Evolutionary conservation across 2,113 vertebrate genomes (phyloP).

Genomic region (Anolis carolinensis): DNA sequence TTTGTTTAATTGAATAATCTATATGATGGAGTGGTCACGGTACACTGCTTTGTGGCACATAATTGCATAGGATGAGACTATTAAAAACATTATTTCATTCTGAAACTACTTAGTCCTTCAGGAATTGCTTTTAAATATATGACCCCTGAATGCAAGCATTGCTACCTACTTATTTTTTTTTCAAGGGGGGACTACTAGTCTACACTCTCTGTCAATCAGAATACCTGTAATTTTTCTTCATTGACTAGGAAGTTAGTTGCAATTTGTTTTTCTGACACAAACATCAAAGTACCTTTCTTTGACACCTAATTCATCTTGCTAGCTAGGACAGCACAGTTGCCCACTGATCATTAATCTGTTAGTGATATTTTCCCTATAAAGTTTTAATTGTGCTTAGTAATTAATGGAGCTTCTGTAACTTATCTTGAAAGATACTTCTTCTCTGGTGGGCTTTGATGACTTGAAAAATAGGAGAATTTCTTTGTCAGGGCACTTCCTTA

Average conservation of each 20-base stretch:
- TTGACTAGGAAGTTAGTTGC: constrained; percentile 3
- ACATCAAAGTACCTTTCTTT: constrained; percentile 27
- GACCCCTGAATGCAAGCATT: constrained; percentile 19
- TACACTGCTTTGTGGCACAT: not conserved
- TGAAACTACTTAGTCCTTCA: constrained; percentile 3
- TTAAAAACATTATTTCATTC: constrained; percentile 10
- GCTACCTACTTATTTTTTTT: not conserved
- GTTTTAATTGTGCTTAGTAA: not conserved
- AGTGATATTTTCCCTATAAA: constrained; percentile 10
- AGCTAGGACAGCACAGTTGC: not conserved
- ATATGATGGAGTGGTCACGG: not conserved
- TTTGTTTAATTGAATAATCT: not conserved
- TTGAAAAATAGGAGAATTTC: constrained; percentile 1
- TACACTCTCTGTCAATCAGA: constrained; percentile 13
- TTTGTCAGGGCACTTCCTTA: not conserved
- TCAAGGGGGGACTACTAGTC: constrained; percentile 17
- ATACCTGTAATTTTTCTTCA: not conserved
- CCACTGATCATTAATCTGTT: constrained; percentile 31
- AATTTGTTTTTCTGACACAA: constrained; percentile 39
- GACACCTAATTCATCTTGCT: constrained; percentile 29
- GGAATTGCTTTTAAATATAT: constrained; percentile 15
- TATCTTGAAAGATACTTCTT: not conserved
- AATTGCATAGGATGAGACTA: not conserved
- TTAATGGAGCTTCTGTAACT: constrained; percentile 5
- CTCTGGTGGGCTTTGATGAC: not conserved